These are phyloP conservation scores for Progne subis DNA, from an alignment of 2,113 vertebrate species.

Conservation along the genomic window DNA sequence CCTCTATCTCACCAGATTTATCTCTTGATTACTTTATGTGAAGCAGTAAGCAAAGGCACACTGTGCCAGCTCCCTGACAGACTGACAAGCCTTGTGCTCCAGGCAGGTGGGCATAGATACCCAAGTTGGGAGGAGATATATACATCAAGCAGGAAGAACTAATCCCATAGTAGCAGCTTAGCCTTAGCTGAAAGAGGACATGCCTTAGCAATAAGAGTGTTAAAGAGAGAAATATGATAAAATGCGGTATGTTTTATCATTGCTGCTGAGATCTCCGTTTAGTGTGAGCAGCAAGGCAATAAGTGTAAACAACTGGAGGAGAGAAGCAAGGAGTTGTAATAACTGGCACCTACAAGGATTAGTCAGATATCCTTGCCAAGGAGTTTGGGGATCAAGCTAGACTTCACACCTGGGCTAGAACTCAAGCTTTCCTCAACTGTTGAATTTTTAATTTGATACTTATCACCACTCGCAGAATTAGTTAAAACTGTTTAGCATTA, in stretches of 20 bases:
- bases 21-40: neutral
- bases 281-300: neutral
- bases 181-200: neutral
- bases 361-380: neutral
- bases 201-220: neutral
- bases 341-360: neutral
- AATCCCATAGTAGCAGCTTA: neutral
- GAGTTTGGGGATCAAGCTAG: neutral
- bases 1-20: neutral
- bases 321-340: neutral
- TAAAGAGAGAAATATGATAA: neutral
- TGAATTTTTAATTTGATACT: neutral
- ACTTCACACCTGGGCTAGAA: neutral
- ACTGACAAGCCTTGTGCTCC: neutral
- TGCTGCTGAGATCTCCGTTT: neutral
- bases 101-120: neutral
- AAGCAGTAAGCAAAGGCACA: neutral
- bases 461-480: neutral
- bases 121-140: fast-evolving
- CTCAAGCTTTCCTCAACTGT: neutral
- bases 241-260: neutral
- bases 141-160: neutral
- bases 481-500: neutral
- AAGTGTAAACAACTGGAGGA: neutral
- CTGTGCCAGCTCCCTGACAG: neutral